A percentile compares a stretch with the other conserved stretches of the same genome.
These are phyloP conservation scores for Plodia interpunctella DNA, from an alignment of 1,140 invertebrate genomes.

Conservation along the genomic window DNA sequence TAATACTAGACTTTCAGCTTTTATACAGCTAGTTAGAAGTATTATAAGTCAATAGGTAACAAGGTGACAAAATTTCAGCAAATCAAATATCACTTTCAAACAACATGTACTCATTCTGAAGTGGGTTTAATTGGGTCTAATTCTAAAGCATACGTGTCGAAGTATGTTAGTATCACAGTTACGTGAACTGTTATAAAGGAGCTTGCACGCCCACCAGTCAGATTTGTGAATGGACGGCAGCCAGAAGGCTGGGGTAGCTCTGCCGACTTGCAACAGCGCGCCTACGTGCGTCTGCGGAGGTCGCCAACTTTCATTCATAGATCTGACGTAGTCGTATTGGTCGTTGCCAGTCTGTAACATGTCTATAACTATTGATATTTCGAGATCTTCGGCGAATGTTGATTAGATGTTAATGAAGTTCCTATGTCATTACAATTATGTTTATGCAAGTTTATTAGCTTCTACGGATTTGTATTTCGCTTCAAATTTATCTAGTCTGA, in stretches of 20 bases:
- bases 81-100: background rate
- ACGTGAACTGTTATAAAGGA: constrained; percentile 40
- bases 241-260: constrained; percentile 27
- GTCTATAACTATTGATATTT: constrained; percentile 11
- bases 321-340: constrained; percentile 26
- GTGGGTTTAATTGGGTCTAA: constrained; percentile 1
- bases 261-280: constrained; percentile 56
- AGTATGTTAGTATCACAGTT: constrained; percentile 16
- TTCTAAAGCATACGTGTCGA: background rate
- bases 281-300: constrained; percentile 57
- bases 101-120: background rate
- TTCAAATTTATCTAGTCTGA: too few species aligned
- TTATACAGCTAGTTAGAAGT: too few species aligned
- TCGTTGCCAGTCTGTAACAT: background rate
- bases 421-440: too few species aligned
- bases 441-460: too few species aligned
- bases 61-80: background rate
- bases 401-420: too few species aligned
- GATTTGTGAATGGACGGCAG: constrained; percentile 68
- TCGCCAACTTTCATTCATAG: constrained; percentile 74
- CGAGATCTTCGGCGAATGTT: background rate
- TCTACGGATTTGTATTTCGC: too few species aligned
- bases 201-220: constrained; percentile 48
- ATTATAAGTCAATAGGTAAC: background rate
- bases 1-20: too few species aligned